Evolutionary conservation across 35 echinoderm and acorn worm genomes (phyloP).

Genomic region (Heliocidaris erythrogramma): DNA sequence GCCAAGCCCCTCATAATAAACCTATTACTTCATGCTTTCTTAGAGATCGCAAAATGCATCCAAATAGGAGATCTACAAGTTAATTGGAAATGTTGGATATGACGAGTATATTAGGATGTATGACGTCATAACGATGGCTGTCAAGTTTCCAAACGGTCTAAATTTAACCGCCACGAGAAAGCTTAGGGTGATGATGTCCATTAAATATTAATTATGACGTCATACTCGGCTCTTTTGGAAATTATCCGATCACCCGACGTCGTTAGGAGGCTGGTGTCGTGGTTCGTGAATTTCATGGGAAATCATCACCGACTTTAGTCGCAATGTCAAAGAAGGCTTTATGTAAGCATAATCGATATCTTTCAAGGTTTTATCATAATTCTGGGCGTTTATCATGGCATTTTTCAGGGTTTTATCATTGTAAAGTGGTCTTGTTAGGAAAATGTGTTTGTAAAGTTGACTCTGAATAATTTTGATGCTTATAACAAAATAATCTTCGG

Average conservation of each 20-base stretch:
- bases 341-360: too few relatives aligned
- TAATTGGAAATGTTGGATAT: neutral
- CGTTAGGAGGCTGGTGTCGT: neutral
- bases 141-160: neutral
- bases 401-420: neutral
- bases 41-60: neutral
- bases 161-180: neutral
- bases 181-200: neutral
- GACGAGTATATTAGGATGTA: neutral
- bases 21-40: neutral
- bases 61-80: neutral
- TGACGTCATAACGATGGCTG: neutral
- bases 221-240: neutral
- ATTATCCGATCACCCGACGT: neutral
- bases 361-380: too few relatives aligned
- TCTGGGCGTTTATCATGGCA: too few relatives aligned
- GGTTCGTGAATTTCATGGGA: neutral
- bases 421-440: too few relatives aligned
- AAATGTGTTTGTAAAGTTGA: too few relatives aligned
- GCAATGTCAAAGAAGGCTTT: neutral
- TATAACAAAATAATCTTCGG: too few relatives aligned
- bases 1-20: neutral
- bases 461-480: too few relatives aligned
- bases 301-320: neutral
- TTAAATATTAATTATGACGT: slow-evolving; percentile 14